phyloP scores from a whole-genome alignment of 2,113 vertebrate species.

The Macaca mulatta region DNA sequence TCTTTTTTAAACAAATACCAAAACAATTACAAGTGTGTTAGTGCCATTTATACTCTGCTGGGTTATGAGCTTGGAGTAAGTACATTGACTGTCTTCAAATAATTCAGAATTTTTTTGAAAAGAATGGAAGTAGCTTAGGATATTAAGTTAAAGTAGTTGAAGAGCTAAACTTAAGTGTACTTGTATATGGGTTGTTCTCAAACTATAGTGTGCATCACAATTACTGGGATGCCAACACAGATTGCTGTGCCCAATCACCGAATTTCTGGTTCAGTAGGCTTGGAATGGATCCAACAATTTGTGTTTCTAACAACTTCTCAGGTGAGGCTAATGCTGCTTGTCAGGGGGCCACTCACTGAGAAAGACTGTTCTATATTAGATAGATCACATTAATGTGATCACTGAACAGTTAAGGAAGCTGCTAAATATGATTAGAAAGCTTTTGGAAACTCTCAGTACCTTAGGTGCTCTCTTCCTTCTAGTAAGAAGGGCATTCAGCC shows the following conservation, averaged over 20 bases:
- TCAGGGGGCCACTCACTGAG: background rate
- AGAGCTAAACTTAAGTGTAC: background rate
- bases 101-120: background rate
- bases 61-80: background rate
- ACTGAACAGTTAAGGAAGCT: background rate
- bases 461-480: background rate
- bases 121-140: background rate
- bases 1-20: background rate
- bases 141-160: background rate
- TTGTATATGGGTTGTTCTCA: background rate
- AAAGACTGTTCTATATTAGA: background rate
- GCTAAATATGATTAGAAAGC: background rate
- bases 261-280: too few species aligned
- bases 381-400: background rate
- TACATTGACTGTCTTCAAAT: background rate
- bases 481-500: background rate
- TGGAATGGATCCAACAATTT: background rate
- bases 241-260: background rate
- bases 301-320: background rate
- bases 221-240: too few species aligned
- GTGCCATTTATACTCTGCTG: background rate
- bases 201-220: background rate
- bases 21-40: background rate
- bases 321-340: background rate
- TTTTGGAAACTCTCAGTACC: background rate